Conservation (phyloP, 2,888 invertebrate species). For the Poecilobothrus nobilitatus region DNA sequence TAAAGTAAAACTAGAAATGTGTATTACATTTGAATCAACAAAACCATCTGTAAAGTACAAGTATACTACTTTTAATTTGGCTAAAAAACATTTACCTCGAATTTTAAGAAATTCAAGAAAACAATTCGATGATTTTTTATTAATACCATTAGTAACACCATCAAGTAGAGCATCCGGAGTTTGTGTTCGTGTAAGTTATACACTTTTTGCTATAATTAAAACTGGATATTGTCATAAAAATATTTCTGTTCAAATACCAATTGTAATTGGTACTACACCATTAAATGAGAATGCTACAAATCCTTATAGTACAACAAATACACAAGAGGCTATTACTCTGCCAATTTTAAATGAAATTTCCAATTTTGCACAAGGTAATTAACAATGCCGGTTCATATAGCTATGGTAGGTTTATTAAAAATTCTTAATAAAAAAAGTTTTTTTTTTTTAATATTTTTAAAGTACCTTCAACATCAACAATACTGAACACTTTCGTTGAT, state of each 20-base stretch:
- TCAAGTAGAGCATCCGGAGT: constrained; percentile 48
- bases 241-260: constrained; percentile 33
- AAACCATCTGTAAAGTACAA: not conserved
- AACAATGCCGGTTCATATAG: not conserved
- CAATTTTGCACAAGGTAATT: not conserved
- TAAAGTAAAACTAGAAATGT: not conserved
- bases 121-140: constrained; percentile 50
- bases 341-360: not conserved
- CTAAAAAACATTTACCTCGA: constrained; percentile 44
- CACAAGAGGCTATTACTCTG: constrained; percentile 12
- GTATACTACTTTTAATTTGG: constrained; percentile 25
- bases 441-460: no score
- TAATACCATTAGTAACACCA: constrained; percentile 60
- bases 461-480: constrained; percentile 17
- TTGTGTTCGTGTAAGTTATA: constrained; percentile 36
- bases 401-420: no score
- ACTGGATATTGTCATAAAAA: constrained; percentile 36
- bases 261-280: constrained; percentile 34
- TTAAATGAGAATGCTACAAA: constrained; percentile 18
- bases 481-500: constrained; percentile 13
- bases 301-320: constrained; percentile 12
- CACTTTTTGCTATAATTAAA: constrained; percentile 33
- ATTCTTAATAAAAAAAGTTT: no score
- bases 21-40: not conserved
- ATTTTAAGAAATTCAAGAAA: constrained; percentile 49